These are phyloP conservation scores for Phylloscopus whistleri DNA, from an alignment of 2,113 vertebrate genomes.

Conservation along the genomic window DNA sequence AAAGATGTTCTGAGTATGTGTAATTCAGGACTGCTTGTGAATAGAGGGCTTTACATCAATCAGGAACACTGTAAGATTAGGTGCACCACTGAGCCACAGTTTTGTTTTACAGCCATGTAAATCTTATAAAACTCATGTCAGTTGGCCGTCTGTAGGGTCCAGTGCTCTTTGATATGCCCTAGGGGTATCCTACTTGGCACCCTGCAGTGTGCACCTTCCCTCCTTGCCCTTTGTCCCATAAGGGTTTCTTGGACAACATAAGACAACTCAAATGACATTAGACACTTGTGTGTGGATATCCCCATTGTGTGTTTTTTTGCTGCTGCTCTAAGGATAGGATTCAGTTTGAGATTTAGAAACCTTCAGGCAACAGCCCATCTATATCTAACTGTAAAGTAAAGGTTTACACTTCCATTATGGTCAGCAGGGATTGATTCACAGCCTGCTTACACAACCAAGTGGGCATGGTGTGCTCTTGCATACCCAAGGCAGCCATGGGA, in stretches of 20 bases:
- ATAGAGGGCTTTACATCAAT: background rate
- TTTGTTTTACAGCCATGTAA: background rate
- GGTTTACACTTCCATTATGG: rapidly evolving
- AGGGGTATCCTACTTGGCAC: background rate
- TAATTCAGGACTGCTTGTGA: background rate
- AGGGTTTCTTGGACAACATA: background rate
- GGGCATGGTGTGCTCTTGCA: background rate
- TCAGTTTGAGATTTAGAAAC: background rate
- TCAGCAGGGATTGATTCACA: background rate
- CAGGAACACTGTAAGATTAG: background rate
- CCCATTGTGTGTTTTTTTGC: background rate
- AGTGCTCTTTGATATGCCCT: background rate
- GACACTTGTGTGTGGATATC: background rate
- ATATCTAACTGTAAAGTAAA: background rate
- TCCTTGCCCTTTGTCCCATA: background rate
- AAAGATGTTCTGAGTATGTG: background rate
- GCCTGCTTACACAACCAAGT: background rate
- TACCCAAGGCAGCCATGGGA: background rate
- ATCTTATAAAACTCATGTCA: background rate
- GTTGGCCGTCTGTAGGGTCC: background rate
- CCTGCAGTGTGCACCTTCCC: background rate
- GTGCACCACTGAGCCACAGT: background rate
- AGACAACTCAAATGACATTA: background rate
- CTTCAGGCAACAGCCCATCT: background rate
- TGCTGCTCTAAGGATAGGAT: background rate